Evolutionary conservation across 2,888 invertebrate genomes (phyloP), one percentile per base, ranked within the genome.

Genomic region (Habroteleia sp.): DNA sequence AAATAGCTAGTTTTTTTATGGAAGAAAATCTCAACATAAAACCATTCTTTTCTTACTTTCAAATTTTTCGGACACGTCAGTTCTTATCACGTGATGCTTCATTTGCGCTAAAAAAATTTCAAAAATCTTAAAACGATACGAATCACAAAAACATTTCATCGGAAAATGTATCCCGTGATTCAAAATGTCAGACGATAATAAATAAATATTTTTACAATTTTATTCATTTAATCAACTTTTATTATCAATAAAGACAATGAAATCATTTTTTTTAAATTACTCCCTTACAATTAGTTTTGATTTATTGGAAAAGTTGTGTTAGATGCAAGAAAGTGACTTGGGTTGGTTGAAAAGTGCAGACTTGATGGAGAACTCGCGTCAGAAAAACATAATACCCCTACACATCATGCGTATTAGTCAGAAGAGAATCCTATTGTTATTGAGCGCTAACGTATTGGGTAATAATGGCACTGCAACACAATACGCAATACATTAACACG

Each of bases 361-460:
- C 23, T 35, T 37, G 56, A 29, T 20, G 42, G 20, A 58, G 37
- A 58, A 16, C 10, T 17, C 11, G 50, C 27, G 44, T 50, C 56
- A 31, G 39, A 35, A 56, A 73, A 73, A 58, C 52, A 52, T 44
- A 33, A 63, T 68, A 74, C 62, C 62, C 62, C 56, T 35, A 54
- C 74, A 54, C 74, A 58, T 63, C 35, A 25, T 25, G 35, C 13
- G 42, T 7, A 71, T 74, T 72, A 74, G 63, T 69, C 44, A 58
- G 52, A 58, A 62, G 74, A 73, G 73, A 78, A 76, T 79, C 77
- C 77, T 77, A 81, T 81, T 81, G 81, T 82, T 80, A 78, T 78
- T 78, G 77, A 74, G 58, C 68, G 75, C 50, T 35, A 76, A 76
- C 58, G 74, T 72, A 78, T 68, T 76, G 65, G 74, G 69, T 75